Conservation (phyloP, 2,888 invertebrate species). For the Hypena proboscidalis region DNA sequence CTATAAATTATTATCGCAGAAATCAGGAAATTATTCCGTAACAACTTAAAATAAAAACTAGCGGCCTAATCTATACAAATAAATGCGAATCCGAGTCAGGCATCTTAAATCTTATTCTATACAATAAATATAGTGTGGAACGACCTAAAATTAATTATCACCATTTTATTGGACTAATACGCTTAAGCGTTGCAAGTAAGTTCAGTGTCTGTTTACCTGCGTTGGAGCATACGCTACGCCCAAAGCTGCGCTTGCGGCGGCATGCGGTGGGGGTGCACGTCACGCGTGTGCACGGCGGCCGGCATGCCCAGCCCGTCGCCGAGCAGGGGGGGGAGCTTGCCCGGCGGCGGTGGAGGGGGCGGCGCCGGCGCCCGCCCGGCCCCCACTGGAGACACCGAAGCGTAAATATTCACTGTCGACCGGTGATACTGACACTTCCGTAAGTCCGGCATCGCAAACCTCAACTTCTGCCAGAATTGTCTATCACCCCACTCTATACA, state of each 20-base stretch:
- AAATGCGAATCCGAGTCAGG: conserved; percentile 63
- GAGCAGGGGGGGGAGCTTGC: conserved; percentile 87
- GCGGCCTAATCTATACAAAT: conserved; percentile 64
- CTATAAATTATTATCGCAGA: conserved; percentile 81
- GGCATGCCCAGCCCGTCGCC: conserved; percentile 76
- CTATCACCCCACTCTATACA: conserved; percentile 97
- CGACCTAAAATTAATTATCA: conserved; percentile 79
- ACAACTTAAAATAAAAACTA: conserved; percentile 64
- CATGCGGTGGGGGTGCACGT: conserved; percentile 83
- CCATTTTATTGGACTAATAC: conserved; percentile 83
- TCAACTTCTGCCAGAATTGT: conserved; percentile 98
- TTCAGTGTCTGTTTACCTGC: conserved; percentile 83
- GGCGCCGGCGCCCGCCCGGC: conserved; percentile 86
- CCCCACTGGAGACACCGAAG: conserved; percentile 86
- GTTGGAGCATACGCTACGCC: conserved; percentile 91
- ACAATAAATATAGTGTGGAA: conserved; percentile 74
- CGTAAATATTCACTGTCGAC: conserved; percentile 90
- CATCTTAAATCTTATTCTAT: conserved; percentile 49
- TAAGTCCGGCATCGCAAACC: conserved; percentile 95
- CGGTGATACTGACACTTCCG: conserved; percentile 88
- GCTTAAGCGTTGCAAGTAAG: conserved; percentile 81
- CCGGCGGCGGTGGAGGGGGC: conserved; percentile 86
- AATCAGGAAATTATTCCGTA: conserved; percentile 74
- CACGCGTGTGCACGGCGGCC: conserved; percentile 73
- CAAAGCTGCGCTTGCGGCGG: conserved; percentile 89